These are phyloP conservation scores for Drosophila suboccidentalis DNA, from an alignment of 2,888 invertebrate species.

Conservation along the genomic window DNA sequence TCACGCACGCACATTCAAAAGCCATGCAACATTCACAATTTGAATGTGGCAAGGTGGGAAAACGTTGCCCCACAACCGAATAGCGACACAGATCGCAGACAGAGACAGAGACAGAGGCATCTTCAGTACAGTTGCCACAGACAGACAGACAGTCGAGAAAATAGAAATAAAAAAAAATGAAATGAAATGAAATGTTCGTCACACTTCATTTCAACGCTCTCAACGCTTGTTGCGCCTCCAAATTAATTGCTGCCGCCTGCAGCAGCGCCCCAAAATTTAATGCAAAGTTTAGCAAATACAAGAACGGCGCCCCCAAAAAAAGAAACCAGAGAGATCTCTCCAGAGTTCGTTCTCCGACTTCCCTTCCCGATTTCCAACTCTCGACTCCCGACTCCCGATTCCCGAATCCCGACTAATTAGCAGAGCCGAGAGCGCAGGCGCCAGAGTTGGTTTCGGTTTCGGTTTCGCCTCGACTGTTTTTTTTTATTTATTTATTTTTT, in stretches of 20 bases:
- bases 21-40: constrained; percentile 47
- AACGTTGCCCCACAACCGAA: constrained; percentile 29
- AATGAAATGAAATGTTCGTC: constrained; percentile 49
- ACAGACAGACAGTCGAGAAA: neutral
- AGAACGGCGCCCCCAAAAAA: constrained; percentile 38
- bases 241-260: constrained; percentile 76
- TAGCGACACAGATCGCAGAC: neutral
- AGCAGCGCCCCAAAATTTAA: constrained; percentile 77
- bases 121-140: constrained; percentile 30
- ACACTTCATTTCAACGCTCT: constrained; percentile 77
- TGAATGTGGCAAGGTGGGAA: constrained; percentile 62
- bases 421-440: constrained; percentile 67
- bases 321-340: constrained; percentile 7
- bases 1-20: constrained; percentile 71
- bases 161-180: neutral
- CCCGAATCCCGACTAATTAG: constrained; percentile 67
- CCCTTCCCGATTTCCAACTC: too few species aligned
- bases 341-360: neutral
- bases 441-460: constrained; percentile 53
- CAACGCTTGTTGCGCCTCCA: constrained; percentile 80
- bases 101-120: neutral
- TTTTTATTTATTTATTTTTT: neutral
- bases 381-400: constrained; percentile 2
- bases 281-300: constrained; percentile 78
- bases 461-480: constrained; percentile 1